These are phyloP conservation scores for Mythimna impura DNA, from an alignment of 2,888 invertebrate species.

Conservation along the genomic window DNA sequence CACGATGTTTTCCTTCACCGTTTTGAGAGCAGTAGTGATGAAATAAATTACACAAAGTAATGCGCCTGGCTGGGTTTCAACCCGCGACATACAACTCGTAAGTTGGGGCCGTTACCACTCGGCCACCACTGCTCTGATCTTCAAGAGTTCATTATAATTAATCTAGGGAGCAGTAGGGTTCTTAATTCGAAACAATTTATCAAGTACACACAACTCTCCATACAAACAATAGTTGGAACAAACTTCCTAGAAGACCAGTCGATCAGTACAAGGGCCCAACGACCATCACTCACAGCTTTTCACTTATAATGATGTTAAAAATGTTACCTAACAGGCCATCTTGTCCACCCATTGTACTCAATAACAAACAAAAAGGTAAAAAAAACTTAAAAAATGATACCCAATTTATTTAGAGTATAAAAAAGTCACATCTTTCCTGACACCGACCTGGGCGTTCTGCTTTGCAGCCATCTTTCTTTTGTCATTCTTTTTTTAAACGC, in stretches of 20 bases:
- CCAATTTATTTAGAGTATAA: slow-evolving; percentile 89
- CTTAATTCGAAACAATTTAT: slow-evolving; percentile 16
- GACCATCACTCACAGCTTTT: slow-evolving; percentile 87
- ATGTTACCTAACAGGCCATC: slow-evolving; percentile 87
- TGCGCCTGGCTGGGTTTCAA: no score
- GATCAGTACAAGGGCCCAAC: slow-evolving; percentile 53
- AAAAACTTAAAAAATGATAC: slow-evolving; percentile 86
- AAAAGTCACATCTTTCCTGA: slow-evolving; percentile 87
- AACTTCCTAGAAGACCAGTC: slow-evolving; percentile 56
- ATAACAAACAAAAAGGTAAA: slow-evolving; percentile 82
- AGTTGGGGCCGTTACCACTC: no score
- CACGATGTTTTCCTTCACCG: no score
- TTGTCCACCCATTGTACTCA: slow-evolving; percentile 90
- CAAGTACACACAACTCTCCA: slow-evolving; percentile 11
- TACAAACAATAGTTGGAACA: slow-evolving; percentile 38
- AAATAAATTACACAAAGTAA: no score
- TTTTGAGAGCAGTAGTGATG: no score
- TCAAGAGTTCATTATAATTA: no score
- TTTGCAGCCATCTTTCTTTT: slow-evolving; percentile 83
- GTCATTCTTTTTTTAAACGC: slow-evolving; percentile 82
- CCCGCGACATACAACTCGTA: no score
- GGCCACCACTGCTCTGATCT: no score
- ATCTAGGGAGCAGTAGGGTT: not conserved
- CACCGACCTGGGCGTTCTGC: slow-evolving; percentile 84
- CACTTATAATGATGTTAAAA: slow-evolving; percentile 90